phyloP scores from a whole-genome alignment of 2,113 vertebrate species.

The Prunella himalayana region DNA sequence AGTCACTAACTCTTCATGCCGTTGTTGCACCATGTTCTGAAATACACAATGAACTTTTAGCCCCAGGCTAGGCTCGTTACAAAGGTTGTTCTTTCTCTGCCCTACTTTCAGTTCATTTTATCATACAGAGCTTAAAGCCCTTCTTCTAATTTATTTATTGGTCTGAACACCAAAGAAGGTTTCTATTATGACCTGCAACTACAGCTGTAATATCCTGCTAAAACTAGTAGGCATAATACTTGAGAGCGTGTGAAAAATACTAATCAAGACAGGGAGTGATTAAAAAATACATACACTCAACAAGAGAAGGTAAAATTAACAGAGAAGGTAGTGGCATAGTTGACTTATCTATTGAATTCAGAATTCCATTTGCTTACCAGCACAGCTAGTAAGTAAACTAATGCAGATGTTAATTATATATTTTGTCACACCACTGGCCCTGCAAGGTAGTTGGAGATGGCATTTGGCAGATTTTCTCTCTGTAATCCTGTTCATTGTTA shows the following conservation, averaged over 20 bases:
- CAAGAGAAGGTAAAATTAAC: slow-evolving; percentile 4
- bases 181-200: slow-evolving; percentile 58
- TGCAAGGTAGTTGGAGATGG: background rate
- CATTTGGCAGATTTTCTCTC: background rate
- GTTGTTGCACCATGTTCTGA: slow-evolving; percentile 43
- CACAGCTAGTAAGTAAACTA: slow-evolving; percentile 17
- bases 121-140: slow-evolving; percentile 59
- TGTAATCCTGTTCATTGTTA: background rate
- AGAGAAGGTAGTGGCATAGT: background rate
- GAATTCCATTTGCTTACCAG: slow-evolving; percentile 6
- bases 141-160: slow-evolving; percentile 71
- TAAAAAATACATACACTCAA: background rate
- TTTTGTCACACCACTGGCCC: background rate
- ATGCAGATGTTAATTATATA: background rate
- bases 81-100: slow-evolving; percentile 67
- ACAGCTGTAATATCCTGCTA: background rate
- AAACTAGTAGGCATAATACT: slow-evolving; percentile 14
- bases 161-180: slow-evolving; percentile 61
- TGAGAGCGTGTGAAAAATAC: background rate
- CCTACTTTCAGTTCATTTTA: slow-evolving; percentile 66
- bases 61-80: slow-evolving; percentile 56
- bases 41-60: slow-evolving; percentile 64
- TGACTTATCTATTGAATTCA: background rate
- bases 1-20: slow-evolving; percentile 57
- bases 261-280: background rate